Evolutionary conservation across 2,888 invertebrate species (phyloP).

Genomic region (Rhogogaster chlorosoma): DNA sequence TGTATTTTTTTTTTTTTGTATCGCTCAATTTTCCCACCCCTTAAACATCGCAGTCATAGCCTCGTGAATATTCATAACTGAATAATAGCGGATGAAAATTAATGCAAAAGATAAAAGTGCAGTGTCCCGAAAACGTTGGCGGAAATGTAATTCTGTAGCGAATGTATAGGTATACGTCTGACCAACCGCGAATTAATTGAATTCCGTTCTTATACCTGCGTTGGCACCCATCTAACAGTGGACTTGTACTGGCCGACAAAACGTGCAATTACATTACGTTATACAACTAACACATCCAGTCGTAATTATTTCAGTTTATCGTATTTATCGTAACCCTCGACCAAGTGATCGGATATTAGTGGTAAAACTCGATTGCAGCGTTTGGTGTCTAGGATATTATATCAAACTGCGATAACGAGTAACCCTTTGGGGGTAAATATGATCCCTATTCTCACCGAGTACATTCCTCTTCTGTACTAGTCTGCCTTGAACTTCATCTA

Average conservation of each 20-base stretch:
- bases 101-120: conserved; percentile 1
- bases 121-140: conserved; percentile 5
- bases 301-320: background rate
- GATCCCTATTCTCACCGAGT: background rate
- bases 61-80: conserved; percentile 30
- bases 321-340: conserved; percentile 21
- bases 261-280: conserved; percentile 31
- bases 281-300: conserved; percentile 5
- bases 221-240: background rate
- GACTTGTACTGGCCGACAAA: conserved; percentile 27
- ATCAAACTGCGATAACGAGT: conserved; percentile 2
- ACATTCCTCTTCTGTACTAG: conserved; percentile 30
- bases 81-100: background rate
- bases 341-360: background rate
- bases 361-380: background rate
- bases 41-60: background rate
- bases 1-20: background rate
- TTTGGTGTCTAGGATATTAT: background rate
- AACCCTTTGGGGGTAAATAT: background rate
- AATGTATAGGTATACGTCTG: background rate
- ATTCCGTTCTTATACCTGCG: conserved; percentile 32
- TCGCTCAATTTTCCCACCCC: background rate
- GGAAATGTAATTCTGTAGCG: conserved; percentile 12
- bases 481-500: conserved; percentile 41
- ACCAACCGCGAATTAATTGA: conserved; percentile 26